A percentile compares a stretch with the other conserved stretches of the same genome.
phyloP scores from a whole-genome alignment of 1,140 invertebrate species.

The Drosophila chauvacae region DNA sequence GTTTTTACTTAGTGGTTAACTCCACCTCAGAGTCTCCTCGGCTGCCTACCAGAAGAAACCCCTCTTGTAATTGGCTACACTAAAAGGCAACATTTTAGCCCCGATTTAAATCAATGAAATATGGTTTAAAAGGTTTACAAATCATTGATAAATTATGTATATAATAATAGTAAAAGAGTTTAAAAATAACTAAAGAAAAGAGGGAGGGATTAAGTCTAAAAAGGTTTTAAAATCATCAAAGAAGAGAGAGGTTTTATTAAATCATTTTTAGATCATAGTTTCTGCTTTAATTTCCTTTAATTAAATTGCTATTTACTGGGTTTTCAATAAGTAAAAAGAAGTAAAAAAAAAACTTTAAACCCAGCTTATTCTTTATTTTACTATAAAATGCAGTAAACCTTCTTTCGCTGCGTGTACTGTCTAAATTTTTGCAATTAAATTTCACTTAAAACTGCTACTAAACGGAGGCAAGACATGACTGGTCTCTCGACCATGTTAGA shows the following conservation, averaged over 20 bases:
- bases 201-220: too few species aligned
- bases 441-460: slow-evolving; percentile 78
- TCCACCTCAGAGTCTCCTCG: neutral
- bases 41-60: too few species aligned
- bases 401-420: neutral
- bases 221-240: neutral
- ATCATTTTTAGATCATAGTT: too few species aligned
- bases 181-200: too few species aligned
- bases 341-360: neutral
- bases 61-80: neutral
- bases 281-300: neutral
- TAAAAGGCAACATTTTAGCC: neutral
- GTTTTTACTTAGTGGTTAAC: slow-evolving; percentile 16
- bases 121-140: too few species aligned
- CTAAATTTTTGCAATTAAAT: slow-evolving; percentile 79
- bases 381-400: accelerated
- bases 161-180: too few species aligned
- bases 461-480: slow-evolving; percentile 7
- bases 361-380: neutral
- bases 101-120: neutral
- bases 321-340: neutral
- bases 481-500: slow-evolving; percentile 1
- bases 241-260: neutral
- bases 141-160: too few species aligned
- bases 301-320: neutral